These are phyloP conservation scores for Hylaea fasciaria DNA, from an alignment of 2,888 invertebrate species.

Conservation along the genomic window DNA sequence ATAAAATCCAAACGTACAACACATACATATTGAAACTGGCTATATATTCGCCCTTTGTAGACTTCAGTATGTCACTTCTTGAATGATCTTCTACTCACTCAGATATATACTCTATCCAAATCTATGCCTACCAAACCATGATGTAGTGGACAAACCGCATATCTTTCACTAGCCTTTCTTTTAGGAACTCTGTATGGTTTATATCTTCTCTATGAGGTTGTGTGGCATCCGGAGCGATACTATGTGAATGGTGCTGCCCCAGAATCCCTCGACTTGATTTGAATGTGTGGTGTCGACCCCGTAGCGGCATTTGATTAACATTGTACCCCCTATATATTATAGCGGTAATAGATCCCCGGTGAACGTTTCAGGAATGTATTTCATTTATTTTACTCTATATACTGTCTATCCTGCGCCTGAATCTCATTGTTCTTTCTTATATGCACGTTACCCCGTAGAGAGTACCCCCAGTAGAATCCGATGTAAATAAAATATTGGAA, in stretches of 20 bases:
- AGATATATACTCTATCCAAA: not conserved
- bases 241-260: constrained; percentile 84
- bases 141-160: not conserved
- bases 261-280: constrained; percentile 65
- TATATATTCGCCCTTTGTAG: constrained; percentile 33
- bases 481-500: constrained; percentile 50
- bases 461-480: constrained; percentile 44
- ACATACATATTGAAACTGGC: constrained; percentile 6
- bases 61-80: constrained; percentile 6
- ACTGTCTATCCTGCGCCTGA: constrained; percentile 57
- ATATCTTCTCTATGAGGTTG: constrained; percentile 73
- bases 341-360: constrained; percentile 62
- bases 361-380: constrained; percentile 64
- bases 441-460: constrained; percentile 62
- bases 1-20: constrained; percentile 12
- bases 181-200: constrained; percentile 11
- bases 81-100: constrained; percentile 23
- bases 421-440: constrained; percentile 54
- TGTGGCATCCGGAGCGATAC: constrained; percentile 66
- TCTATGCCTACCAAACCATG: not conserved
- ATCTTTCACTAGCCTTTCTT: constrained; percentile 1
- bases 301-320: constrained; percentile 70
- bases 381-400: constrained; percentile 64
- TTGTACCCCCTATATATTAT: constrained; percentile 54
- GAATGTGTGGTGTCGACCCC: constrained; percentile 73